Evolutionary conservation across 2,888 invertebrate genomes (phyloP).

Genomic region (Conops quadrifasciatus): DNA sequence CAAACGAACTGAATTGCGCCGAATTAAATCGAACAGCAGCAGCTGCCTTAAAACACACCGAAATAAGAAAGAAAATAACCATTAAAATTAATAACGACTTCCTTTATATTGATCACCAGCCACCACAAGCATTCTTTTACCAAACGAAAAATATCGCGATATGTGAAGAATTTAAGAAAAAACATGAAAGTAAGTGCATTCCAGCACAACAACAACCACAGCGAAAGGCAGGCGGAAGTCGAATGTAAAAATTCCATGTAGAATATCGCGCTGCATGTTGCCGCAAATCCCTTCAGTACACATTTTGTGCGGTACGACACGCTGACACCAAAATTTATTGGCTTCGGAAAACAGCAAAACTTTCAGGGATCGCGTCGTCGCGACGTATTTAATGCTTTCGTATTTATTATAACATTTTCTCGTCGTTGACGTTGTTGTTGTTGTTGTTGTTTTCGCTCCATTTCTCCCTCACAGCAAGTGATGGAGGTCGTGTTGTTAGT

Average conservation of each 20-base stretch:
- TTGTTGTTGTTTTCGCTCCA: not conserved
- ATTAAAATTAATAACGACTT: not conserved
- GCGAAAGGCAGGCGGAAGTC: too few relatives aligned
- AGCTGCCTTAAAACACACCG: not conserved
- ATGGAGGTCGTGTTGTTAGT: not conserved
- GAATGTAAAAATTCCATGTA: not conserved
- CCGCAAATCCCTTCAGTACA: not conserved
- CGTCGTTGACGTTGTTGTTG: not conserved
- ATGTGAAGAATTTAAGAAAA: not conserved
- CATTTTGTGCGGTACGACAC: not conserved
- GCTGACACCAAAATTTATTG: constrained; percentile 14
- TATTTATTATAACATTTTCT: not conserved
- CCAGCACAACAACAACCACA: not conserved
- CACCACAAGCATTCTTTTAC: not conserved
- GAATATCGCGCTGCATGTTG: constrained; percentile 11
- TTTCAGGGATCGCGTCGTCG: not conserved
- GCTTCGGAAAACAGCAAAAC: constrained; percentile 20
- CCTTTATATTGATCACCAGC: not conserved
- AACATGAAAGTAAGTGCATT: not conserved
- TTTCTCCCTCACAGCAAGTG: not conserved
- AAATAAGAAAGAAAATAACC: not conserved
- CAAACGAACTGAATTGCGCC: not conserved
- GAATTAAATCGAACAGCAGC: not conserved
- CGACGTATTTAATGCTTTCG: not conserved
- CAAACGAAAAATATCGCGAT: not conserved